Evolutionary conservation across 2,888 invertebrate genomes (phyloP).

Genomic region (Prosapia bicincta): DNA sequence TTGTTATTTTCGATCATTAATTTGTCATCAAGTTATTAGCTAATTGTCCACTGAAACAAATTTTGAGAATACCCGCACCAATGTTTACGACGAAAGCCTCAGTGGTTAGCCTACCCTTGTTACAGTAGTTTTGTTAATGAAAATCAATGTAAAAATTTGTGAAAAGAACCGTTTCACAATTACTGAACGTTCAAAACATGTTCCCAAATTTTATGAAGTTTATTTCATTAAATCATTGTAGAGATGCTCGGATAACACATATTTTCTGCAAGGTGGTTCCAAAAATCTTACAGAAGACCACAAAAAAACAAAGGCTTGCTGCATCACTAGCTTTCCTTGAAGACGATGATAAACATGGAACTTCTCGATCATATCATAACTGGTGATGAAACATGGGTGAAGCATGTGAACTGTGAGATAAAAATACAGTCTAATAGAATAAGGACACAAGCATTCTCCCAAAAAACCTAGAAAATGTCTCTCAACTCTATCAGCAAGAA

Average conservation of each 20-base stretch:
- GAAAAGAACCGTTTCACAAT: not conserved
- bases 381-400: not conserved
- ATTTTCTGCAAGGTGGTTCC: not conserved
- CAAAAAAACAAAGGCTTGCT: not conserved
- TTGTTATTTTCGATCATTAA: too few species aligned
- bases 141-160: not conserved
- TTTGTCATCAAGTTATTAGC: too few species aligned
- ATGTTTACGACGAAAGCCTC: not conserved
- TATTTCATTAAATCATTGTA: not conserved
- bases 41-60: not conserved
- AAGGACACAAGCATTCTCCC: conserved; percentile 7
- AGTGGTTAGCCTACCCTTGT: not conserved
- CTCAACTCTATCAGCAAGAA: conserved; percentile 23
- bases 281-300: not conserved
- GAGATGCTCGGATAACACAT: not conserved
- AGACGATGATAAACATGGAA: not conserved
- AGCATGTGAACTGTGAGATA: conserved; percentile 2
- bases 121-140: not conserved
- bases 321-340: not conserved
- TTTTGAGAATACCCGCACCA: not conserved
- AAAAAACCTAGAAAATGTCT: conserved; percentile 12
- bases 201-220: not conserved
- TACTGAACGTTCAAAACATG: not conserved
- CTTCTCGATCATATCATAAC: not conserved
- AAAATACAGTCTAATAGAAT: conserved; percentile 1